These are phyloP conservation scores for Drosophila imparisetae DNA, from an alignment of 2,888 invertebrate species.

Conservation along the genomic window DNA sequence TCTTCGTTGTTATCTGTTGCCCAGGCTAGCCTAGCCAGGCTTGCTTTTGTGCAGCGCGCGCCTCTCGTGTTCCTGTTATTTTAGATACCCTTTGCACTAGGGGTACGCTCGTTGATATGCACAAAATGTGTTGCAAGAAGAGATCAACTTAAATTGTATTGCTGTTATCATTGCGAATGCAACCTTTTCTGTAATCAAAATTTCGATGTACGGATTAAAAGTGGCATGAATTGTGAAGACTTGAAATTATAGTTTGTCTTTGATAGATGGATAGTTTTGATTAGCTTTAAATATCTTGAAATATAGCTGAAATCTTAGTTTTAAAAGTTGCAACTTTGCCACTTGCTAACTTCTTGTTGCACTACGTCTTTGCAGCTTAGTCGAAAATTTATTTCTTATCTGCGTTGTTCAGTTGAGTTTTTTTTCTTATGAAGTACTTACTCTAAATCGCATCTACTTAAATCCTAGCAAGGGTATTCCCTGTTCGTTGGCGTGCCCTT, in stretches of 20 bases:
- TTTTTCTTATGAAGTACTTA: neutral
- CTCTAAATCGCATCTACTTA: neutral
- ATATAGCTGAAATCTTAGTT: neutral
- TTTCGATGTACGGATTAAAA: neutral
- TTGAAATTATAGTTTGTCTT: neutral
- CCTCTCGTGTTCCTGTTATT: constrained; percentile 47
- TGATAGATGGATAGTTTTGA: no score
- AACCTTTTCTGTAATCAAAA: neutral
- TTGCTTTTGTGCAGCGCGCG: constrained; percentile 22
- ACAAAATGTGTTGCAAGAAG: neutral
- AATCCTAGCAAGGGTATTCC: neutral
- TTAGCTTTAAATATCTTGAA: neutral
- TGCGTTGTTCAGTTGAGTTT: neutral
- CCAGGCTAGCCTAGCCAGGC: constrained; percentile 24
- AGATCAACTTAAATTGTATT: neutral
- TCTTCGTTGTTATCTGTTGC: constrained; percentile 44
- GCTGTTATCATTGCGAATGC: neutral
- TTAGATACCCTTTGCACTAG: neutral
- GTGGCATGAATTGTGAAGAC: neutral
- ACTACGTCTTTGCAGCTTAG: neutral
- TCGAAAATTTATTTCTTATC: neutral
- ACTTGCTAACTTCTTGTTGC: neutral
- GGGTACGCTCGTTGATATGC: neutral
- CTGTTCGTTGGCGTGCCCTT: neutral
- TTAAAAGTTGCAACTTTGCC: neutral